Base-by-base conservation (phyloP, 2,888 invertebrate genomes). In the Pterostichus madidus region DNA sequence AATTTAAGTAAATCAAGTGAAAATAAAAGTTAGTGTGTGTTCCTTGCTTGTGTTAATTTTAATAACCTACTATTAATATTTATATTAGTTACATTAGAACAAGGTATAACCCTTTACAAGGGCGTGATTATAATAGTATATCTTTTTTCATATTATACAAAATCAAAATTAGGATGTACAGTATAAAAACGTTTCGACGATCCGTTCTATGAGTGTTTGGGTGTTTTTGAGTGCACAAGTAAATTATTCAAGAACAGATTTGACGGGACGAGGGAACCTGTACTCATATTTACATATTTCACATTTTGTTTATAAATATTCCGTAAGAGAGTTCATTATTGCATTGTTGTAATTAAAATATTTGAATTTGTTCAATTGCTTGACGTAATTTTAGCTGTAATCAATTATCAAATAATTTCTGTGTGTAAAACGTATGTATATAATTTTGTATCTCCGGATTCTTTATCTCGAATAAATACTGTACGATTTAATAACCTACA, bases 1-100 rank as follows among this genome's bases (percentile, higher is more conserved):
- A 44, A n/a, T 49, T 49, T 0, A 11, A 10, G 10, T 11, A 13
- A 49, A 49, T 49, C 13, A 49, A n/a, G 11, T 49, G 49, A 13
- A 49, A 49, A 49, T 49, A 39, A 39, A 24, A 39, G 1, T 5
- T 39, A 39, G 49, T 49, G 49, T 5, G n/a, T 49, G 49, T n/a
- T 13, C 64, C 64, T n/a, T 11, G 10, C 52, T 46, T 52, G 49
- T 52, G 49, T 75, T 52, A 77, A 77, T 81, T 81, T 61, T 52
- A 75, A 80, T 82, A 83, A 83, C 52, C 83, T 83, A 83, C 83
- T 83, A 83, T 77, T 83, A 77, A 64, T 83, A 83, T 83, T 76
- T 83, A 83, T 83, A 83, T 83, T 83, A 77, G 76, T 83, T 83
- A 83, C 49, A 83, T 76, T 83, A 83, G 77, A 83, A 83, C 83